Evolutionary conservation across 2,797 vertebrate genomes (phyloP).

Genomic region (Hydrocynus forskahlii): DNA sequence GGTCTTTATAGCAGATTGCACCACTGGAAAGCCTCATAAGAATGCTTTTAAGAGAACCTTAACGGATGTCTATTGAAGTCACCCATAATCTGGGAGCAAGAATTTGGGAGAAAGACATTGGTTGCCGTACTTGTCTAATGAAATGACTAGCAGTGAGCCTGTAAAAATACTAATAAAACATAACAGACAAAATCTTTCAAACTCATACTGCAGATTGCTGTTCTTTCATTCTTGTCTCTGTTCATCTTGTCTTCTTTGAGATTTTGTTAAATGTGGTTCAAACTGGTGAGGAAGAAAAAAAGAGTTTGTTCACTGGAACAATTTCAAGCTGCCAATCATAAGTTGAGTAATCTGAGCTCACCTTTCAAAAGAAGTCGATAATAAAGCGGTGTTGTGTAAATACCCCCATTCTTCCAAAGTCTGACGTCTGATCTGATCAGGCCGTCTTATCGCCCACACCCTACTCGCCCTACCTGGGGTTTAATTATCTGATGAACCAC

Average conservation of each 20-base stretch:
- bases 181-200: neutral
- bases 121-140: neutral
- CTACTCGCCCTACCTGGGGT: conserved; percentile 49
- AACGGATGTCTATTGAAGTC: no score
- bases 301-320: neutral
- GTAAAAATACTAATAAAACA: conserved; percentile 1
- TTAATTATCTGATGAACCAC: conserved; percentile 61
- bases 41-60: no score
- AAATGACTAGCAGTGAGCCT: neutral
- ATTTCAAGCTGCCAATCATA: conserved; percentile 25
- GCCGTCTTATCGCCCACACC: conserved; percentile 64
- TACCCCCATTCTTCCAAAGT: conserved; percentile 64
- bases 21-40: no score
- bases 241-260: conserved; percentile 10
- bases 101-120: neutral
- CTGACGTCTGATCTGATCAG: conserved; percentile 73
- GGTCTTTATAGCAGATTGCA: no score
- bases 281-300: neutral
- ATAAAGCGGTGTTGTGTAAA: conserved; percentile 70
- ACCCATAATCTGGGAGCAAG: no score
- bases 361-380: conserved; percentile 70
- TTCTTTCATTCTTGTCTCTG: neutral
- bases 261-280: conserved; percentile 18
- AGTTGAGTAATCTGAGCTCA: conserved; percentile 63
- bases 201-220: no score